A percentile compares a stretch with the other conserved stretches of the same genome.
phyloP scores from a whole-genome alignment of 92 coral and sea anemone genomes.

The Epizoanthus illoricatus region DNA sequence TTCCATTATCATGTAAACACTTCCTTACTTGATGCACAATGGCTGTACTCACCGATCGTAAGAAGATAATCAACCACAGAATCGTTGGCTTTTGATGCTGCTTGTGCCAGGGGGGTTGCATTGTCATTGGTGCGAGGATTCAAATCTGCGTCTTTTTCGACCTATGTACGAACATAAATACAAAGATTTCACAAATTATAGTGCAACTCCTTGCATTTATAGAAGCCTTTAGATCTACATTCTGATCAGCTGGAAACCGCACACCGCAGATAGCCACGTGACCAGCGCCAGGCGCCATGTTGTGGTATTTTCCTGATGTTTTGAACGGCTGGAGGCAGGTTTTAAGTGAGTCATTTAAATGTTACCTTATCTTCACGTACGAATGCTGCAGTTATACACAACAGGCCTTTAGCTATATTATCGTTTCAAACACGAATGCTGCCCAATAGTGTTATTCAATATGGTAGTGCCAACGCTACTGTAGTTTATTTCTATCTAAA shows the following conservation, averaged over 20 bases:
- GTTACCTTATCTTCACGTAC: too few species aligned
- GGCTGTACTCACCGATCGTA: slow-evolving; percentile 16
- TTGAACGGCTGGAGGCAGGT: too few species aligned
- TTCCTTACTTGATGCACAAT: not conserved
- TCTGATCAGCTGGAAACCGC: not conserved
- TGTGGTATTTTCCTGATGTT: too few species aligned
- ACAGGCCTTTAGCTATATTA: too few species aligned
- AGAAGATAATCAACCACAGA: slow-evolving; percentile 27
- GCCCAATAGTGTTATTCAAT: too few species aligned
- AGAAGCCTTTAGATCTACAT: not conserved
- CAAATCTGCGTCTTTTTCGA: slow-evolving; percentile 4
- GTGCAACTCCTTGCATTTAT: not conserved
- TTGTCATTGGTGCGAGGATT: slow-evolving; percentile 13
- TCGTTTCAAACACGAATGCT: too few species aligned
- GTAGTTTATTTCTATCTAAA: too few species aligned
- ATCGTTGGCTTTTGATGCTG: slow-evolving; percentile 25
- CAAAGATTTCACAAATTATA: not conserved
- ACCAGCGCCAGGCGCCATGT: too few species aligned
- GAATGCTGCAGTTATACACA: too few species aligned
- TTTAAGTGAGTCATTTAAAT: not conserved
- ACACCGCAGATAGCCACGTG: too few species aligned
- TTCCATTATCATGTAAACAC: not conserved
- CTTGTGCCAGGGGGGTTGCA: slow-evolving; percentile 24
- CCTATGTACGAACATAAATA: not conserved
- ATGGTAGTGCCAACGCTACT: too few species aligned